Evolutionary conservation across 1,140 invertebrate species (phyloP).

Genomic region (Reticulitermes speratus): DNA sequence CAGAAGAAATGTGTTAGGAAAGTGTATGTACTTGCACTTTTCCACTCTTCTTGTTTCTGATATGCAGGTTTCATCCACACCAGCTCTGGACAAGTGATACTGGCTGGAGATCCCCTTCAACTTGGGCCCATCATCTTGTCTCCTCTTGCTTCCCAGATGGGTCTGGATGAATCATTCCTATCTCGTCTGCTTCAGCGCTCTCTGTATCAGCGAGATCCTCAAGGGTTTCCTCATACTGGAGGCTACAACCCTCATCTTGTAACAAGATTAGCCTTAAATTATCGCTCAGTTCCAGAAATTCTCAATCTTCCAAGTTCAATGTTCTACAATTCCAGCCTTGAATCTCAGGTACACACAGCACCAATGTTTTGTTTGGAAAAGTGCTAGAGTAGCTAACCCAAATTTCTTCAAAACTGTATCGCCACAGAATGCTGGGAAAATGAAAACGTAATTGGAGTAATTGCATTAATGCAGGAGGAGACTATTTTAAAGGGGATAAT

Average conservation of each 20-base stretch:
- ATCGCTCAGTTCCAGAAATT: conserved; percentile 77
- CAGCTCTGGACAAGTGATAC: conserved; percentile 65
- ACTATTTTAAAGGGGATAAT: too few species aligned
- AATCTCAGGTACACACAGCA: conserved; percentile 44
- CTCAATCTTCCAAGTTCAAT: conserved; percentile 71
- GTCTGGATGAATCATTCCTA: conserved; percentile 69
- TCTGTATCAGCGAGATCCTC: conserved; percentile 63
- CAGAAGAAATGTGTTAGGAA: too few species aligned
- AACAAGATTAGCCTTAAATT: conserved; percentile 72
- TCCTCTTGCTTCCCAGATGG: conserved; percentile 59
- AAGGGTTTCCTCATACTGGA: conserved; percentile 51
- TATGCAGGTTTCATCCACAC: conserved; percentile 44
- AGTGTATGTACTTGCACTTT: too few species aligned
- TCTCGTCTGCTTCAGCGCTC: conserved; percentile 42
- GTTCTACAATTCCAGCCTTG: conserved; percentile 78
- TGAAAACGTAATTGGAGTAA: too few species aligned
- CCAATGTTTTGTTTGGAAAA: too few species aligned
- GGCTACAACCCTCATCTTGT: conserved; percentile 68
- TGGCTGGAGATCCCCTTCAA: conserved; percentile 91
- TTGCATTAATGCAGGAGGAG: too few species aligned
- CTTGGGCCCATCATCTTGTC: conserved; percentile 81
- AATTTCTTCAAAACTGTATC: too few species aligned
- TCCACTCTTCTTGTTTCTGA: too few species aligned
- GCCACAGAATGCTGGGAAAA: too few species aligned
- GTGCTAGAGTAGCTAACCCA: too few species aligned